These are phyloP conservation scores for Orthosia incerta DNA, from an alignment of 2,888 invertebrate species.

Conservation along the genomic window DNA sequence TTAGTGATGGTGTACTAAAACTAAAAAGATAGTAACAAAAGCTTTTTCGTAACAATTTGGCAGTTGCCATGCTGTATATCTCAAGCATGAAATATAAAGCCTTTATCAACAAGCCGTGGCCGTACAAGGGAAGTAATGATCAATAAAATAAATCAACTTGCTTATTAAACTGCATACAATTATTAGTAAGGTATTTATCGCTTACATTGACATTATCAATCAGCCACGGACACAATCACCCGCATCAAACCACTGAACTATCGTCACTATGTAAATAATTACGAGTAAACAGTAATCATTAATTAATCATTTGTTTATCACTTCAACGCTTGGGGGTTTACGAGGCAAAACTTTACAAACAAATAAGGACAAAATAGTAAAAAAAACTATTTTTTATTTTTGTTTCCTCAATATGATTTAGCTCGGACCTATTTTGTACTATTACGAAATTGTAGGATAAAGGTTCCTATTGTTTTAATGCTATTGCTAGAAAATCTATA, in stretches of 20 bases:
- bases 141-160: neutral
- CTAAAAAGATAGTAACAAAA: too few relatives aligned
- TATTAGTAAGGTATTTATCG: constrained; percentile 13
- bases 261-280: constrained; percentile 30
- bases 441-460: neutral
- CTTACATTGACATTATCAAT: constrained; percentile 34
- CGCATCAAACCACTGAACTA: constrained; percentile 23
- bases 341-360: constrained; percentile 20
- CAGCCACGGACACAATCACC: constrained; percentile 26
- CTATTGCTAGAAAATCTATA: neutral
- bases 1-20: too few relatives aligned
- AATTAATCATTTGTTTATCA: constrained; percentile 42
- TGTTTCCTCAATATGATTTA: constrained; percentile 23
- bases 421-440: neutral
- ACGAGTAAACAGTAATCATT: constrained; percentile 34
- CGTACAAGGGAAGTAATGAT: neutral
- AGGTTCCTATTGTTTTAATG: neutral
- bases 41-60: too few relatives aligned
- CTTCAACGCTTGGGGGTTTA: constrained; percentile 32
- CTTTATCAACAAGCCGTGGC: neutral
- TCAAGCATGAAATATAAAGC: too few relatives aligned
- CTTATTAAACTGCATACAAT: constrained; percentile 10
- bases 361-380: constrained; percentile 42
- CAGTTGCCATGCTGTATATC: too few relatives aligned
- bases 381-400: neutral